phyloP scores from a whole-genome alignment of 2,888 invertebrate genomes.

The Candidula unifasciata region DNA sequence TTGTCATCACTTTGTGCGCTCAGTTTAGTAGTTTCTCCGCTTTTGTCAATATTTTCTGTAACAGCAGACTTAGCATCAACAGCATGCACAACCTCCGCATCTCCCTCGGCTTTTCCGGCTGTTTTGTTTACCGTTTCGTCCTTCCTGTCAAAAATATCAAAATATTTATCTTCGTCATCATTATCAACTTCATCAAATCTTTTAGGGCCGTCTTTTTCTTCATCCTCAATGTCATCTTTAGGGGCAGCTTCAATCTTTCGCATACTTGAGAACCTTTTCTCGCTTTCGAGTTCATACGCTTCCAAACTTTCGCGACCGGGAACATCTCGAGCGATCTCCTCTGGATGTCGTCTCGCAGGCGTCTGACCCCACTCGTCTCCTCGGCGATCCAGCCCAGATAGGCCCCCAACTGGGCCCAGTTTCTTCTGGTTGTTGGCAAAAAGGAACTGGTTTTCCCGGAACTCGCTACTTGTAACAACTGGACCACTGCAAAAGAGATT shows the following conservation, averaged over 20 bases:
- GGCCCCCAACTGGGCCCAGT: not conserved
- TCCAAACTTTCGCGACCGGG: constrained; percentile 4
- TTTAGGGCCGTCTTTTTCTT: constrained; percentile 15
- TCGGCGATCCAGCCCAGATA: not conserved
- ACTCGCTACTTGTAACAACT: constrained; percentile 23
- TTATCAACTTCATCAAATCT: constrained; percentile 37
- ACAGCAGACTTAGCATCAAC: not conserved
- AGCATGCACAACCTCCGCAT: not conserved
- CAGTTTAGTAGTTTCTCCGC: not conserved
- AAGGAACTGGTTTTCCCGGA: not conserved
- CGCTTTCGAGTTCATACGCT: constrained; percentile 12
- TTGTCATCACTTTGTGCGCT: not conserved
- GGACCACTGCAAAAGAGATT: constrained; percentile 5
- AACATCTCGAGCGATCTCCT: not conserved
- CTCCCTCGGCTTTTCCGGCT: not conserved
- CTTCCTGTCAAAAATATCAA: constrained; percentile 11
- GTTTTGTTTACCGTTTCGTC: not conserved
- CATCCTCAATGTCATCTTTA: not conserved
- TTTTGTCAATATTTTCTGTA: not conserved
- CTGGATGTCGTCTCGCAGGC: not conserved
- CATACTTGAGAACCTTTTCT: constrained; percentile 18
- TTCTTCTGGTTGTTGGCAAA: not conserved
- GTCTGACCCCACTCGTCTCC: no score
- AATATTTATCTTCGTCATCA: not conserved
- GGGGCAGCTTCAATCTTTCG: not conserved